Evolutionary conservation across 2,113 vertebrate genomes (phyloP).

Genomic region (Lynx canadensis): DNA sequence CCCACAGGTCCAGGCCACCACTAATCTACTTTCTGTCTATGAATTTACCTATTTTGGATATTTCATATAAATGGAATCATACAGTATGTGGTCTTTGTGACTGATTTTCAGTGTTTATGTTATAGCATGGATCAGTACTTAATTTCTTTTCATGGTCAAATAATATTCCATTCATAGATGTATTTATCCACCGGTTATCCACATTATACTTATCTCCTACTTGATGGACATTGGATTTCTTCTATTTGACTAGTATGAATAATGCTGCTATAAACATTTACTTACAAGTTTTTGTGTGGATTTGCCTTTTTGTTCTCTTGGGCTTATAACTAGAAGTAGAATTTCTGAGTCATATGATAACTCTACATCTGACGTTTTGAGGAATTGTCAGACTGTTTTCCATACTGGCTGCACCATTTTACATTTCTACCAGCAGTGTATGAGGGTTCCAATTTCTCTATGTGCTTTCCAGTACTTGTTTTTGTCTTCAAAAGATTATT

Average conservation of each 20-base stretch:
- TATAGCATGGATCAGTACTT: background rate
- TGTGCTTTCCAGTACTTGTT: background rate
- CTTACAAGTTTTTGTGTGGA: background rate
- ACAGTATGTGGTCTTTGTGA: background rate
- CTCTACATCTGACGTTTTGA: background rate
- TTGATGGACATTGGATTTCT: background rate
- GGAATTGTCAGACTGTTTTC: background rate
- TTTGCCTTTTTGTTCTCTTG: background rate
- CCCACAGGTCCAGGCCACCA: background rate
- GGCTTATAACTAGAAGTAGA: background rate
- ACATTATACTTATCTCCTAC: background rate
- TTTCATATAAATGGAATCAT: constrained; percentile 9
- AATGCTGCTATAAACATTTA: background rate
- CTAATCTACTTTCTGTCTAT: background rate
- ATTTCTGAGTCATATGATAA: background rate
- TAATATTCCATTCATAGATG: background rate
- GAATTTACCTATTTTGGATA: background rate
- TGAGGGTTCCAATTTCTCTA: background rate
- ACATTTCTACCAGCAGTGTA: background rate
- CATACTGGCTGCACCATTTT: background rate
- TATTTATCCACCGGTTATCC: background rate
- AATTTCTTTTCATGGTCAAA: background rate
- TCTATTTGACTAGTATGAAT: background rate
- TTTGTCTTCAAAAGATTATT: background rate
- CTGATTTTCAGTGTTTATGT: background rate